A percentile compares a stretch with the other conserved stretches of the same genome.
Conservation (phyloP, 2,113 vertebrate species). For the Planiliza haematocheilus region DNA sequence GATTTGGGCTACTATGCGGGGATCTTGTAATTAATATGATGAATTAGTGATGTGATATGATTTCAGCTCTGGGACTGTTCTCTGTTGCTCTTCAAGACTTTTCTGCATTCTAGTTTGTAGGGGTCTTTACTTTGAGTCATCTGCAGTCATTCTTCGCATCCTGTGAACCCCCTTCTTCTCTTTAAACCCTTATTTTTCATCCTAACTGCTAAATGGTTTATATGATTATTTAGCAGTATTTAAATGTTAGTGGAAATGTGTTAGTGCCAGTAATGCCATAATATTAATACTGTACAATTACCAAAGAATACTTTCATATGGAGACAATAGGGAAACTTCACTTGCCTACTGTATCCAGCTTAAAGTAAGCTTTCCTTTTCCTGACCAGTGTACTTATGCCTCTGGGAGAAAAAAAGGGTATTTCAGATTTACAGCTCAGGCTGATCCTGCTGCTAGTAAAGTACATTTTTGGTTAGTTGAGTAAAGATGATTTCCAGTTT, state of each 20-base stretch:
- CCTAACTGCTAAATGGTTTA: not conserved
- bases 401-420: not conserved
- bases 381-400: not conserved
- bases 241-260: not conserved
- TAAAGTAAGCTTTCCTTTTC: conserved; percentile 6
- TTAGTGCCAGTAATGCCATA: not conserved
- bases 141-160: conserved; percentile 44
- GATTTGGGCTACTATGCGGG: conserved; percentile 33
- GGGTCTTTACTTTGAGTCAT: conserved; percentile 24
- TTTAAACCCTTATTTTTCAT: not conserved
- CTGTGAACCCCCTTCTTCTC: conserved; percentile 1
- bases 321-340: not conserved
- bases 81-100: conserved; percentile 9
- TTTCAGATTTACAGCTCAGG: conserved; percentile 39
- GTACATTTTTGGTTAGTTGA: conserved; percentile 31
- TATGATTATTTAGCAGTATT: not conserved
- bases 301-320: not conserved
- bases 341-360: not conserved
- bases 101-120: conserved; percentile 11
- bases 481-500: conserved; percentile 42
- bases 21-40: conserved; percentile 20
- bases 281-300: not conserved
- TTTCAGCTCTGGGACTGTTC: conserved; percentile 44
- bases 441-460: conserved; percentile 41
- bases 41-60: conserved; percentile 17